Percentiles rank a stretch among this genome's conserved stretches.
Conservation (phyloP, 1,140 invertebrate genomes). For the Teleogryllus occipitalis region DNA sequence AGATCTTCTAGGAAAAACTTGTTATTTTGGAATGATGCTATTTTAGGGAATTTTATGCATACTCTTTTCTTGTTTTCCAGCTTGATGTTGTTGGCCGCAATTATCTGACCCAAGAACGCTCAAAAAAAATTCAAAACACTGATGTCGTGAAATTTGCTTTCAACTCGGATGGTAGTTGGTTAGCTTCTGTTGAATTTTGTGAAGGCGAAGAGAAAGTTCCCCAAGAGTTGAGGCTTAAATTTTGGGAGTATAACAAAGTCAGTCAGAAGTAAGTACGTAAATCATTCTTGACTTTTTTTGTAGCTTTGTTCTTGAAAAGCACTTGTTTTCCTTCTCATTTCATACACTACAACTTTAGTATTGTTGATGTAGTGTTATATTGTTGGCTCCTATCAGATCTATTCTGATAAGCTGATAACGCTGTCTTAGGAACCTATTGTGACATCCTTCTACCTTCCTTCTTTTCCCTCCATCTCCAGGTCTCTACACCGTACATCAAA, state of each 20-base stretch:
- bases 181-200: constrained; percentile 66
- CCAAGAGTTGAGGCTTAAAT: constrained; percentile 64
- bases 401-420: too few species aligned
- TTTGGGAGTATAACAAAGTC: constrained; percentile 59
- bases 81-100: constrained; percentile 68
- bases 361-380: too few species aligned
- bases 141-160: constrained; percentile 60
- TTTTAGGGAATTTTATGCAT: too few species aligned
- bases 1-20: too few species aligned
- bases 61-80: constrained; percentile 39
- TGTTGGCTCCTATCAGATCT: too few species aligned
- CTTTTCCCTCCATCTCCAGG: too few species aligned
- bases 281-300: not conserved
- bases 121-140: constrained; percentile 51
- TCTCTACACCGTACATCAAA: too few species aligned
- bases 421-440: too few species aligned
- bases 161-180: constrained; percentile 59
- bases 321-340: too few species aligned
- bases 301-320: not conserved
- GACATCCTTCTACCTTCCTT: too few species aligned
- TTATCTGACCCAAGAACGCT: constrained; percentile 54
- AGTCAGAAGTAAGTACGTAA: constrained; percentile 49
- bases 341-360: too few species aligned
- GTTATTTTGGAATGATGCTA: too few species aligned
- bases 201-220: constrained; percentile 45